Evolutionary conservation across 2,113 vertebrate genomes (phyloP), one percentile per base, ranked within the genome.

Genomic region (Dascyllus trimaculatus): DNA sequence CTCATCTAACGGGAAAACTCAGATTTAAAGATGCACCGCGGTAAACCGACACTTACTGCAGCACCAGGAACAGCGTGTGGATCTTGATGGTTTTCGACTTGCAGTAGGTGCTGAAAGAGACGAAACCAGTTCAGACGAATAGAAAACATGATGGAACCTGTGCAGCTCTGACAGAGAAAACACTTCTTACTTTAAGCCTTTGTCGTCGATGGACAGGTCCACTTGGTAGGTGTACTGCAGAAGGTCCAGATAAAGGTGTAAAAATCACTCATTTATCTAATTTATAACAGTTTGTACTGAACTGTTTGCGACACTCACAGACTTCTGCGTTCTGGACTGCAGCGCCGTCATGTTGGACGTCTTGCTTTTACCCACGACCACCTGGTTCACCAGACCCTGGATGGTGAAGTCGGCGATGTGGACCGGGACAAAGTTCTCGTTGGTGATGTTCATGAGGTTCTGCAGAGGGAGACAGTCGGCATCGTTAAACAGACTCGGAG

Each of bases 391-490:
- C 67, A 97, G 76, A 26, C 94, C 89, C 75, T 97, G 95, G 0
- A 95, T 2, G n/a, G 73, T 90, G 11, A 97, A 92, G 25, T 94
- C 82, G 0, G 80, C 81, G 21, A 95, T 89, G 0, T 88, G 78
- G 66, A 97, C 84, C 0, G 92, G 81, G 53, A 95, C 95, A 88
- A 94, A 98, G 91, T 97, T 97, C 46, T 90, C 82, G 78, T 97
- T 97, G 88, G 93, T 94, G 86, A 98, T 71, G 75, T 95, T 96
- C 80, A 98, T 64, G 71, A 94, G 56, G 17, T 95, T 96, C 97
- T 97, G 32, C 0, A 60, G 19, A 82, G 69, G 54, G 8, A 71
- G 76, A 60, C 19, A 3, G 32, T 45, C 10, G 1, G 13, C 14
- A 24, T 52, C 51, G 11, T 76, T 57, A 32, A 71, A 81, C 43